phyloP scores from a whole-genome alignment of 2,797 vertebrate species.

The Eremophila alpestris region DNA sequence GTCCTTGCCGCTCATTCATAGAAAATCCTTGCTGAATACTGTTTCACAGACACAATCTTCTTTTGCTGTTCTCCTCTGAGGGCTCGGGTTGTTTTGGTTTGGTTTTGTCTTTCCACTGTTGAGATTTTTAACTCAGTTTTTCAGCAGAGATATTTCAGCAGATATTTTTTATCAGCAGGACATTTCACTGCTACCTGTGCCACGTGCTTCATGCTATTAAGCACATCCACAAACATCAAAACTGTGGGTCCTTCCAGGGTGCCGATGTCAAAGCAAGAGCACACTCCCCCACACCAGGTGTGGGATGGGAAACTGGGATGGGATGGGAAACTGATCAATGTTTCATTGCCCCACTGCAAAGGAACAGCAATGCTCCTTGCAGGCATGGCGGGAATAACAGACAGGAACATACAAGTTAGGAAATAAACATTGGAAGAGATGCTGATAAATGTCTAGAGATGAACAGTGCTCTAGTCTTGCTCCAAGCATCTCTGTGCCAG shows the following conservation, averaged over 20 bases:
- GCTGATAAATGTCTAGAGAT: background rate
- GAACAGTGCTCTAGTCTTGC: background rate
- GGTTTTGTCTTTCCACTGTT: background rate
- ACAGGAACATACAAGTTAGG: rapidly evolving
- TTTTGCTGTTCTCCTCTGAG: background rate
- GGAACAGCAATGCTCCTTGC: background rate
- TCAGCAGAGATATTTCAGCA: background rate
- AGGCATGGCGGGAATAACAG: background rate
- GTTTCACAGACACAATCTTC: background rate
- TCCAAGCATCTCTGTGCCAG: background rate
- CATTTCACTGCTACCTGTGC: background rate
- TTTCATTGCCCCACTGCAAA: background rate
- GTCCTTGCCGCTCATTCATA: background rate
- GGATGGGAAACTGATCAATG: background rate
- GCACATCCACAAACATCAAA: background rate
- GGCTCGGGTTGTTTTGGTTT: rapidly evolving
- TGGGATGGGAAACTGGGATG: background rate
- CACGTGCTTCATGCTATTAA: background rate
- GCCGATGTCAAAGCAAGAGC: background rate
- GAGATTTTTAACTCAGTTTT: background rate
- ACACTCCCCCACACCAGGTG: rapidly evolving
- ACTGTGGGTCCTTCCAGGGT: background rate
- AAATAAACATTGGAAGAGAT: background rate
- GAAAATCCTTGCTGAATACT: background rate
- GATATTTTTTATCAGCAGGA: background rate